Conservation (phyloP, 2,888 invertebrate genomes). For the Zhuqinia jingwanae region DNA sequence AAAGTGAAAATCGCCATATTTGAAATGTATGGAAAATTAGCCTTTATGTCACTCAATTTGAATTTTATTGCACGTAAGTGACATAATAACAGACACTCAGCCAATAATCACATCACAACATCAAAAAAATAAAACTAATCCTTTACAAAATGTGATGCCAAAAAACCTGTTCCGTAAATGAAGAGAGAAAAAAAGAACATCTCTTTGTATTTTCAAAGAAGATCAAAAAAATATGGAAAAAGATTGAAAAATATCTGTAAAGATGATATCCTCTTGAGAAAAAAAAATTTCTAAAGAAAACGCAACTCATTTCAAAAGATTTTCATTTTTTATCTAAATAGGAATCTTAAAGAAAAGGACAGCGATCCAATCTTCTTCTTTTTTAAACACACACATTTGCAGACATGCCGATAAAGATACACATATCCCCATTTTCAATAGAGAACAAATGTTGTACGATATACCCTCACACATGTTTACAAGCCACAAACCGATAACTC, state of each 20-base stretch:
- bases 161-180: slow-evolving; percentile 62
- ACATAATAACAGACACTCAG: slow-evolving; percentile 56
- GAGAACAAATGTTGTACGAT: no score
- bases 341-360: not conserved
- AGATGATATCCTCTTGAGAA: not conserved
- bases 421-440: no score
- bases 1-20: slow-evolving; percentile 29
- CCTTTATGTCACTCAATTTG: slow-evolving; percentile 56
- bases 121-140: slow-evolving; percentile 32
- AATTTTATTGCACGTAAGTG: slow-evolving; percentile 51
- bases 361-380: not conserved
- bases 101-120: slow-evolving; percentile 57
- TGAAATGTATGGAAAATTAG: slow-evolving; percentile 43
- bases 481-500: no score
- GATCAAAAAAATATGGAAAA: not conserved
- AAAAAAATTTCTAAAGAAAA: not conserved
- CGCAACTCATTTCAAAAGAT: not conserved
- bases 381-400: no score
- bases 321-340: slow-evolving; percentile 1
- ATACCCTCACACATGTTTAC: no score
- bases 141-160: slow-evolving; percentile 29
- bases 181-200: not conserved
- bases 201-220: not conserved
- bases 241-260: not conserved
- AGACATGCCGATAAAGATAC: no score